Base-by-base conservation (phyloP, 2,888 invertebrate genomes). In the Epistrophella euchroma region DNA sequence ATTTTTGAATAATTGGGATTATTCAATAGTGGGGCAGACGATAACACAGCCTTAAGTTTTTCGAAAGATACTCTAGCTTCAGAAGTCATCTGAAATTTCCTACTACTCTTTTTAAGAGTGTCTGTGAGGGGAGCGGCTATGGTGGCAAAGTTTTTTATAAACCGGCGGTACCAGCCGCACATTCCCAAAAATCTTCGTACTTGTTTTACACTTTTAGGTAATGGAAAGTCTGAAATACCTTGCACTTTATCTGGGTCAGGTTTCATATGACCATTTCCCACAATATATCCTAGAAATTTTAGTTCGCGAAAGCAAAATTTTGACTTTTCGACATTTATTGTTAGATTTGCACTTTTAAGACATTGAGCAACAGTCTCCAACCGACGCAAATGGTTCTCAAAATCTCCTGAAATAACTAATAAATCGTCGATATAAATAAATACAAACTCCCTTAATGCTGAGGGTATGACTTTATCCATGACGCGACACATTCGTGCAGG, bases 61-160 rank as follows among this genome's bases (percentile, higher is more conserved):
- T 28, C 22, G 1, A 70, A n/a, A 11, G 78, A 84, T 43, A 72
- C 84, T 1, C 45, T 17, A 15, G 0, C 82, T 84, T 5, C 77
- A 76, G 28, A 28, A 28, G 28, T 28, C 28, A 28, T 28, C 28
- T 28, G 28, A 28, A 28, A 28, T 28, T 28, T 28, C 2, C 5
- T 28, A 28, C 5, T 28, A 4, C 28, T 28, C 28, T 28, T 28
- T 28, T 28, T 28, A 5, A 28, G 28, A 28, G 28, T 28, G 28
- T 28, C 28, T 28, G 35, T 10, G 35, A 35, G 35, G 7, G 35
- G 35, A 35, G 35, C 9, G 10, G 10, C 35, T 45, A 4, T 2
- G 9, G 15, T 45, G 45, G 25, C 25, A 25, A 25, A 25, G 25
- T 25, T 25, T 25, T 25, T 25, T 25, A 25, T 25, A 25, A 25